phyloP scores from a whole-genome alignment of 1,140 invertebrate genomes.

The Ips nitidus region DNA sequence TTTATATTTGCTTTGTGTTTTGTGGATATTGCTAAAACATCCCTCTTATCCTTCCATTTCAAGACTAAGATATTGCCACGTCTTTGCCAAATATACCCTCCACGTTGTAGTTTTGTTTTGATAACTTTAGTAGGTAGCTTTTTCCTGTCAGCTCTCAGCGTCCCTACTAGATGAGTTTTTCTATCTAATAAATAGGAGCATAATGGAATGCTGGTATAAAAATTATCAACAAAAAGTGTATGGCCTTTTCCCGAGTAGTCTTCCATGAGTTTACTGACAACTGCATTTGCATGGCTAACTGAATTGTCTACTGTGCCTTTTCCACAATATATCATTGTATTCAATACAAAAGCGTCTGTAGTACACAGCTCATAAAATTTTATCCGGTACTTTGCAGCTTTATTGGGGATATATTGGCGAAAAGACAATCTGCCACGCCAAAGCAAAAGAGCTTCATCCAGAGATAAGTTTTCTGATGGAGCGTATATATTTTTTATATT shows the following conservation, averaged over 20 bases:
- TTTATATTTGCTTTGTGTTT: not conserved
- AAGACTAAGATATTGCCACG: constrained; percentile 47
- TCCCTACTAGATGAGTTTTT: constrained; percentile 54
- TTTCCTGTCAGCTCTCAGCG: constrained; percentile 50
- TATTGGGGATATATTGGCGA: constrained; percentile 43
- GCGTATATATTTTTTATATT: constrained; percentile 36
- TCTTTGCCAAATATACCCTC: constrained; percentile 46
- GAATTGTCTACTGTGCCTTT: not conserved
- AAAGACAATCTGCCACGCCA: constrained; percentile 45
- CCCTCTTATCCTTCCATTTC: constrained; percentile 53
- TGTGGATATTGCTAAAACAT: constrained; percentile 52
- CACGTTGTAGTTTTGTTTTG: constrained; percentile 48
- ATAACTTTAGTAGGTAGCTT: constrained; percentile 48
- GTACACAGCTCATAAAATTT: constrained; percentile 44
- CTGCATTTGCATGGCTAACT: not conserved
- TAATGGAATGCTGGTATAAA: constrained; percentile 51
- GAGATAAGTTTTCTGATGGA: constrained; percentile 40
- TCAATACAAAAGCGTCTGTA: not conserved
- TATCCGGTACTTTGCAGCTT: constrained; percentile 46
- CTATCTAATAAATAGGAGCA: constrained; percentile 49
- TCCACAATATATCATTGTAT: constrained; percentile 1
- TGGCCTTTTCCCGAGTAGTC: not conserved
- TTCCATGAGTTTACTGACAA: constrained; percentile 1
- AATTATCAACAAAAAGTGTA: constrained; percentile 39
- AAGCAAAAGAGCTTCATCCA: constrained; percentile 46